These are phyloP conservation scores for Apotomis turbidana DNA, from an alignment of 2,888 invertebrate genomes.

Conservation along the genomic window DNA sequence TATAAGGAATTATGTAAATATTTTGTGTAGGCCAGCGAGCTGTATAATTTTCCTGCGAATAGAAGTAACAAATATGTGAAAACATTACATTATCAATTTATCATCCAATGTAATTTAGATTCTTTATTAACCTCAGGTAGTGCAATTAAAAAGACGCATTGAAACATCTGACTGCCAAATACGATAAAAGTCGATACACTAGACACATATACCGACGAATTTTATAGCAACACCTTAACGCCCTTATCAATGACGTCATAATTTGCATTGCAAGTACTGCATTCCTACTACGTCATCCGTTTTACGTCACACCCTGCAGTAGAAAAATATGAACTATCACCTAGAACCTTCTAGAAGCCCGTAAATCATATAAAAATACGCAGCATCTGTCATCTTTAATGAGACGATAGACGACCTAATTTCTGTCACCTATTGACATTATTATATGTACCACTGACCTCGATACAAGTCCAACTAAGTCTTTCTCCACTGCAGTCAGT, in stretches of 20 bases:
- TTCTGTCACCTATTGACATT: constrained; percentile 55
- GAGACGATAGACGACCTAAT: constrained; percentile 59
- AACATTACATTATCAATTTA: no score
- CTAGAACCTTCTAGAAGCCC: constrained; percentile 9
- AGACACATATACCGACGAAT: not conserved
- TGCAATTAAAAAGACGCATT: no score
- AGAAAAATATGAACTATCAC: not conserved
- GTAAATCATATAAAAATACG: constrained; percentile 12
- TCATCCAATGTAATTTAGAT: no score
- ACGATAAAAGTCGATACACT: not conserved
- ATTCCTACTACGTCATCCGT: constrained; percentile 17
- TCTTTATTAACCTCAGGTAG: no score
- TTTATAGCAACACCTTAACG: not conserved
- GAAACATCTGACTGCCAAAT: not conserved
- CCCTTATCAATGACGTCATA: constrained; percentile 31
- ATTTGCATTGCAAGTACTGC: constrained; percentile 18
- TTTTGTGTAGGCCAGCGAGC: no score
- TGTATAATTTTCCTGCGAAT: no score
- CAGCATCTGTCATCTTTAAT: constrained; percentile 42
- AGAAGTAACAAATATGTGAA: no score
- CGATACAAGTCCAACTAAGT: constrained; percentile 42
- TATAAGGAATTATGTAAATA: no score
- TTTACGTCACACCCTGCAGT: constrained; percentile 10
- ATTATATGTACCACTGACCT: constrained; percentile 52
- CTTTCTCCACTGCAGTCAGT: constrained; percentile 41